These are phyloP conservation scores for Zonitis immaculata DNA, from an alignment of 2,888 invertebrate species.

Conservation along the genomic window DNA sequence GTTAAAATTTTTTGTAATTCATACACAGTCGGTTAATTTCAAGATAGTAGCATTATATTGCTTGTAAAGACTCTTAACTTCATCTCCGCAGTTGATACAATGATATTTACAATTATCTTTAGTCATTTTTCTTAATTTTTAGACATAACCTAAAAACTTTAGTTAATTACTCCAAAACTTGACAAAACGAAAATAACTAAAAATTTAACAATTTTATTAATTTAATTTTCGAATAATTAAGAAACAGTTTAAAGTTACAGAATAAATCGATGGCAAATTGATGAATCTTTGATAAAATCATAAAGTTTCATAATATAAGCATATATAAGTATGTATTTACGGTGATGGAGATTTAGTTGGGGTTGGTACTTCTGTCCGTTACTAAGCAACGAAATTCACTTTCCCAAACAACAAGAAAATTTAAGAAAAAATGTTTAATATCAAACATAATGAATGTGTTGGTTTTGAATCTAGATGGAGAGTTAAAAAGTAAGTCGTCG, in stretches of 20 bases:
- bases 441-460: constrained; percentile 48
- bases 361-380: neutral
- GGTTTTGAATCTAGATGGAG: constrained; percentile 51
- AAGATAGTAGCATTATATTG: constrained; percentile 67
- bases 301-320: too few relatives aligned
- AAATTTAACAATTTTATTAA: too few relatives aligned
- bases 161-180: too few relatives aligned
- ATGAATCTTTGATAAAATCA: too few relatives aligned
- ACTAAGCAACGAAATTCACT: neutral
- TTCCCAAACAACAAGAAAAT: neutral
- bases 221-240: too few relatives aligned
- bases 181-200: too few relatives aligned
- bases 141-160: too few relatives aligned
- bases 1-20: constrained; percentile 39
- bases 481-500: constrained; percentile 40
- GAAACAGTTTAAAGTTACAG: too few relatives aligned
- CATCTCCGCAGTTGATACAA: constrained; percentile 68
- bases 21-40: constrained; percentile 72
- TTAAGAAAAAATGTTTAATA: constrained; percentile 42
- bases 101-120: constrained; percentile 23
- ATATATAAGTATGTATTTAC: too few relatives aligned
- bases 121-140: neutral
- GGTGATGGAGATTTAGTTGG: too few relatives aligned
- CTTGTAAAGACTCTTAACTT: constrained; percentile 59
- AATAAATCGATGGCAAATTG: too few relatives aligned